These are phyloP conservation scores for Asarcornis scutulata DNA, from an alignment of 2,113 vertebrate genomes.

Conservation along the genomic window DNA sequence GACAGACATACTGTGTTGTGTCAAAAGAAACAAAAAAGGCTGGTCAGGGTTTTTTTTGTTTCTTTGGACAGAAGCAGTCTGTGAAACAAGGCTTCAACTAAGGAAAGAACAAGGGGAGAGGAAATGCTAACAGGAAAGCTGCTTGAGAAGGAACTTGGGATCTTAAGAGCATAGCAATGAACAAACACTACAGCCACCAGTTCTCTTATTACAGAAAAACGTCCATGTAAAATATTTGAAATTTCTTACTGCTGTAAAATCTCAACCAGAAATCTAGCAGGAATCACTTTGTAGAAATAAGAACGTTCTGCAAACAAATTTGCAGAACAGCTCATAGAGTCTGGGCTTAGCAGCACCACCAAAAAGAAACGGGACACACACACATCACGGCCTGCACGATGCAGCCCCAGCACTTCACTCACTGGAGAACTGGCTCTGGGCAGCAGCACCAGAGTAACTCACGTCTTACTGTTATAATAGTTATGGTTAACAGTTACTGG, in stretches of 20 bases:
- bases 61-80: slow-evolving; percentile 31
- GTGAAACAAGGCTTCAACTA: slow-evolving; percentile 42
- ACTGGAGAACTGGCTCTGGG: neutral
- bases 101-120: neutral
- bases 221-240: neutral
- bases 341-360: neutral
- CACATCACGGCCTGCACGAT: rapidly evolving
- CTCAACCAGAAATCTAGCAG: neutral
- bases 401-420: neutral
- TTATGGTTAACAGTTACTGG: no score
- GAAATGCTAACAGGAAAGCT: slow-evolving; percentile 26
- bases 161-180: neutral
- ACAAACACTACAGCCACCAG: neutral
- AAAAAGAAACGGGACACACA: neutral
- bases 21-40: slow-evolving; percentile 51
- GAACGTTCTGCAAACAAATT: neutral
- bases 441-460: neutral
- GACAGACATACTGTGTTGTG: slow-evolving; percentile 45
- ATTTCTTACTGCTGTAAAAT: neutral
- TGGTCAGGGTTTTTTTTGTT: neutral
- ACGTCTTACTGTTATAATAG: neutral
- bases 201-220: neutral
- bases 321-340: neutral
- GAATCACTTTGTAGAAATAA: neutral
- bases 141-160: slow-evolving; percentile 5